Evolutionary conservation across 1,140 invertebrate species (phyloP).

Genomic region (Pseudomyrmex gracilis): DNA sequence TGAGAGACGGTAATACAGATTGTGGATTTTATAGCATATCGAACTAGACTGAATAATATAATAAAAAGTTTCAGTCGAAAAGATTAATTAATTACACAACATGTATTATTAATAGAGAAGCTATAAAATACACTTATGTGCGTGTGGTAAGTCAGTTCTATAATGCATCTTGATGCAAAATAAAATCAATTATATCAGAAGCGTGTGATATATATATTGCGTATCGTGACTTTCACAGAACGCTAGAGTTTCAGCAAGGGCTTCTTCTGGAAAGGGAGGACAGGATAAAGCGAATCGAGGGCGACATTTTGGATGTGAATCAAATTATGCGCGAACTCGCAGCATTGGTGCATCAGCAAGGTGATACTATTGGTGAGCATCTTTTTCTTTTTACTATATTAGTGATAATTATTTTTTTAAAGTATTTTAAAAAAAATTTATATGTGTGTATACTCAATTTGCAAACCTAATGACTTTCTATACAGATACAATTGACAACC

Average conservation of each 20-base stretch:
- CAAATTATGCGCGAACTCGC: conserved; percentile 96
- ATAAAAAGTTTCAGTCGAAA: conserved; percentile 57
- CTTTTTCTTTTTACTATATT: conserved; percentile 50
- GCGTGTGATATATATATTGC: conserved; percentile 11
- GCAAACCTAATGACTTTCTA: conserved; percentile 44
- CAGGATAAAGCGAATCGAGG: conserved; percentile 91
- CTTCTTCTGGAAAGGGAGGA: conserved; percentile 91
- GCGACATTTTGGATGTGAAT: conserved; percentile 95
- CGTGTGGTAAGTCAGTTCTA: conserved; percentile 61
- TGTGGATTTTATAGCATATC: conserved; percentile 62
- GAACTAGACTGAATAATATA: conserved; percentile 37
- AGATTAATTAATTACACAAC: conserved; percentile 60
- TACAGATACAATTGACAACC: conserved; percentile 95
- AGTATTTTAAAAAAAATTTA: background rate
- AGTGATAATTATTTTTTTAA: conserved; percentile 54
- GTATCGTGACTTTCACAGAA: conserved; percentile 69
- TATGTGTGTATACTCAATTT: background rate
- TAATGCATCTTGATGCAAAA: conserved; percentile 18
- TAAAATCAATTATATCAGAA: background rate
- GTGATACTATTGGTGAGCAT: conserved; percentile 92
- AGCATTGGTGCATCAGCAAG: conserved; percentile 92
- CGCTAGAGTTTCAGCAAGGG: conserved; percentile 91
- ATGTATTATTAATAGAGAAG: conserved; percentile 66
- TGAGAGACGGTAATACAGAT: conserved; percentile 7
- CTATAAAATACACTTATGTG: conserved; percentile 64